Percentiles rank a stretch among this genome's conserved stretches.
Conservation (phyloP, 2,113 vertebrate species). For the Balaeniceps rex region DNA sequence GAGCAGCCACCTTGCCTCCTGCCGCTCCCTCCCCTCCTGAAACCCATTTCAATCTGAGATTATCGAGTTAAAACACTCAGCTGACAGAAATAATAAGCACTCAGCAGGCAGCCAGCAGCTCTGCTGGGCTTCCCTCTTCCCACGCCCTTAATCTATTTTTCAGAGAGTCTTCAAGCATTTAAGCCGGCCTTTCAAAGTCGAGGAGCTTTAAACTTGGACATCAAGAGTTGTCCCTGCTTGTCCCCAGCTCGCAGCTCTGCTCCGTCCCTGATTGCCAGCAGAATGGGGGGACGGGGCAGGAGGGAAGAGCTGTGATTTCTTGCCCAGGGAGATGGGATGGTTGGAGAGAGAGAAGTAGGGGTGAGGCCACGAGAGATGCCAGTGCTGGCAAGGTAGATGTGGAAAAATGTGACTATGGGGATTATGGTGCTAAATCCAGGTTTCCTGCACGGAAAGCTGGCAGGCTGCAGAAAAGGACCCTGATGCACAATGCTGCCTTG, state of each 20-base stretch:
- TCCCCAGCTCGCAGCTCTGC: neutral
- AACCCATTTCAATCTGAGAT: neutral
- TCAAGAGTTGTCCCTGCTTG: neutral
- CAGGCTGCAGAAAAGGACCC: neutral
- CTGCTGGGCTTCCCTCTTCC: neutral
- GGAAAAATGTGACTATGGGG: neutral
- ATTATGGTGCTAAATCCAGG: neutral
- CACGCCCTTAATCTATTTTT: neutral
- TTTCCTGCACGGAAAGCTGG: neutral
- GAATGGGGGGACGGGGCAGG: fast-evolving
- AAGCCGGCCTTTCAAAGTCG: neutral
- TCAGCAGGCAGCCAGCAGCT: neutral
- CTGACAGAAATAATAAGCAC: neutral
- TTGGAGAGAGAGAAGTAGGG: neutral
- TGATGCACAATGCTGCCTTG: fast-evolving
- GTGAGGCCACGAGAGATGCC: neutral
- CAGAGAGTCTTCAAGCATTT: neutral
- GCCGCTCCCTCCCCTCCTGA: neutral
- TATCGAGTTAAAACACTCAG: neutral
- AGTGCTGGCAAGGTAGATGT: neutral
- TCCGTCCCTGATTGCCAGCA: neutral
- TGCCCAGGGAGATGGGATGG: neutral
- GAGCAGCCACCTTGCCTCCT: neutral
- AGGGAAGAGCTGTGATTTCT: neutral
- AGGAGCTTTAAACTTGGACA: neutral